phyloP scores from a whole-genome alignment of 1,140 invertebrate genomes.

The Triops cancriformis region DNA sequence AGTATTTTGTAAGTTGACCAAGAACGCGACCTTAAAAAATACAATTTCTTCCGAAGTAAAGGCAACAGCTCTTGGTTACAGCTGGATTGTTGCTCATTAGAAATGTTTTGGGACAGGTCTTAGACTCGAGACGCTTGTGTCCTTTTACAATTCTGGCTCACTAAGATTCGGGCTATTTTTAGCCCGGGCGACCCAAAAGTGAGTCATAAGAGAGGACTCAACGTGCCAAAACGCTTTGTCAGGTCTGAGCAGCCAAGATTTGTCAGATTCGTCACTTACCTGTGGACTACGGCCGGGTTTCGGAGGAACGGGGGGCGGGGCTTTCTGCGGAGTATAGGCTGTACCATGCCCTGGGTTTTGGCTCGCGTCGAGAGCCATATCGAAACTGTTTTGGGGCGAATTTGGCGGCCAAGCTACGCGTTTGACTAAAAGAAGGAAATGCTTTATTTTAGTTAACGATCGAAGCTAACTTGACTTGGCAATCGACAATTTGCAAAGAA shows the following conservation, averaged over 20 bases:
- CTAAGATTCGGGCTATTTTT: background rate
- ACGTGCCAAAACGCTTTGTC: background rate
- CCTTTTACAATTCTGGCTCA: background rate
- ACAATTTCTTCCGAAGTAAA: background rate
- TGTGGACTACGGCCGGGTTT: background rate
- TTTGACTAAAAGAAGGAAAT: background rate
- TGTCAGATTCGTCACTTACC: background rate
- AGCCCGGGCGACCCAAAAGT: background rate
- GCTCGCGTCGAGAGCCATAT: background rate
- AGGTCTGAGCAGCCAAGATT: background rate
- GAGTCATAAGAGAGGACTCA: background rate
- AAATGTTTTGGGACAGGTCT: background rate
- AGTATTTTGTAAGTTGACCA: background rate
- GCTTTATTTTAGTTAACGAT: background rate
- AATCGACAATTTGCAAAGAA: background rate
- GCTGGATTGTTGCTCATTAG: background rate
- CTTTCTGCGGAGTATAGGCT: background rate
- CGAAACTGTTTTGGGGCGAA: conserved; percentile 1
- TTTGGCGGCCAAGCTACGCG: background rate
- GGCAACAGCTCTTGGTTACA: background rate
- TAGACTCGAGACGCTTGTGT: background rate
- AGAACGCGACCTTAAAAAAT: background rate
- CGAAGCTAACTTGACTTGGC: background rate
- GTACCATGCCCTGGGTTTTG: background rate
- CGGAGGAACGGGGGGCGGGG: background rate